Base-by-base conservation (phyloP, 2,113 vertebrate genomes). In the Panurus biarmicus region DNA sequence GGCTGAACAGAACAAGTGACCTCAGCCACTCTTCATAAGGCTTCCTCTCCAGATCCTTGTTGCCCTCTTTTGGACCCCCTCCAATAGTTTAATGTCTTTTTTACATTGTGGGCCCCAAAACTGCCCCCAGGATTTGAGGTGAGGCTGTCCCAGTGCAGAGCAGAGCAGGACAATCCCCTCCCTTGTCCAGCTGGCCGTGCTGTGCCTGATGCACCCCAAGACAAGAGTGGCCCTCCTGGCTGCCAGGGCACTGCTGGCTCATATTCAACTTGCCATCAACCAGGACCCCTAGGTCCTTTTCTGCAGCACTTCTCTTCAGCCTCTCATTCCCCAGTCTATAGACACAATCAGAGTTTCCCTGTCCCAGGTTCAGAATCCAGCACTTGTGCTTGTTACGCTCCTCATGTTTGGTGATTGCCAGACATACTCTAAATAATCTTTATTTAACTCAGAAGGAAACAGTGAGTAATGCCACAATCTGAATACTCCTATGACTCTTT, bases 171-270 rank as follows among this genome's bases (percentile, higher is more conserved):
- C 26, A 69, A 36, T 60, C 83, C 14, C 25, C 54, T 45, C 36
- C 45, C 64, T 60, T 33, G 33, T 14, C 72, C 0, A 0, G 45
- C 33, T 58, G 44, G 3, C 0, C 1, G 12, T 58, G 31, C 44
- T 67, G 38, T 36, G 11, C 38, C 61, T 76, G 83, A 60, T 60
- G 62, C 2, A 1, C 21, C 13, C 4, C 21, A 36, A 36, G 44
- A 42, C 51, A 75, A 75, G 0, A 0, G 11, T 0, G 62, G 26
- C 22, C 3, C 38, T 76, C 26, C 62, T 76, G 45, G 33, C 14
- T 86, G 62, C 38, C 38, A 69, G 54, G 64, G 10, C 54, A 53
- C 45, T 77, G 45, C 22, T 53, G 38, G 2, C 4, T 65, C 54
- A 5, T 10, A 5, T 5, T 15, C 18, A 45, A 10, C 19, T 3